Percentiles rank a stretch among this genome's conserved stretches.
Conservation (phyloP, 2,888 invertebrate species). For the Dorcus hopei region DNA sequence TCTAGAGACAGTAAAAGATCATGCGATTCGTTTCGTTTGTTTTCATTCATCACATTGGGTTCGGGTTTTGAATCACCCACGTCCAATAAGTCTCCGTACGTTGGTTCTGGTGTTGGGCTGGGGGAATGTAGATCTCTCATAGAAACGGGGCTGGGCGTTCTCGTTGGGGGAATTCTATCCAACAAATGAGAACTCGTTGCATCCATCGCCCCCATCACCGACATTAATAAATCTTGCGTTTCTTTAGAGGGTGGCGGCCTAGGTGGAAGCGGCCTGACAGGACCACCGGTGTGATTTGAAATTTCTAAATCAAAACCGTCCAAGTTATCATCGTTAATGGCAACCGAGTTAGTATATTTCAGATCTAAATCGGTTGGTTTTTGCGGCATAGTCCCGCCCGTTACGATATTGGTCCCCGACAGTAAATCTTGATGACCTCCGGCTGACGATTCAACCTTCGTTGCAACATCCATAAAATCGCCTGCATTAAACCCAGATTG, state of each 20-base stretch:
- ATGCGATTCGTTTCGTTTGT: slow-evolving; percentile 14
- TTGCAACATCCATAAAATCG: slow-evolving; percentile 13
- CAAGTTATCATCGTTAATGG: slow-evolving; percentile 19
- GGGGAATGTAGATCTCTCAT: slow-evolving; percentile 80
- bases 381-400: slow-evolving; percentile 31
- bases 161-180: slow-evolving; percentile 78
- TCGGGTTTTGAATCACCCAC: slow-evolving; percentile 50
- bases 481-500: slow-evolving; percentile 13
- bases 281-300: slow-evolving; percentile 25
- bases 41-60: not conserved
- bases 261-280: slow-evolving; percentile 54
- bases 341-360: slow-evolving; percentile 41
- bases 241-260: slow-evolving; percentile 68
- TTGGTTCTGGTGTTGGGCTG: slow-evolving; percentile 74
- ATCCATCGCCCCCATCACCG: slow-evolving; percentile 85
- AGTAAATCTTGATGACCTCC: slow-evolving; percentile 15
- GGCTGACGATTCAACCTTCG: slow-evolving; percentile 20
- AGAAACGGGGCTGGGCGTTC: slow-evolving; percentile 84
- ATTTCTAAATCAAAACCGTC: slow-evolving; percentile 8
- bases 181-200: slow-evolving; percentile 80
- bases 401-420: slow-evolving; percentile 16
- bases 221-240: slow-evolving; percentile 80
- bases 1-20: slow-evolving; percentile 36
- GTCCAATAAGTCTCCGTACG: slow-evolving; percentile 62
- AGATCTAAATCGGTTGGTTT: slow-evolving; percentile 50